phyloP scores from a whole-genome alignment of 2,888 invertebrate species.

The Eulithis testata region DNA sequence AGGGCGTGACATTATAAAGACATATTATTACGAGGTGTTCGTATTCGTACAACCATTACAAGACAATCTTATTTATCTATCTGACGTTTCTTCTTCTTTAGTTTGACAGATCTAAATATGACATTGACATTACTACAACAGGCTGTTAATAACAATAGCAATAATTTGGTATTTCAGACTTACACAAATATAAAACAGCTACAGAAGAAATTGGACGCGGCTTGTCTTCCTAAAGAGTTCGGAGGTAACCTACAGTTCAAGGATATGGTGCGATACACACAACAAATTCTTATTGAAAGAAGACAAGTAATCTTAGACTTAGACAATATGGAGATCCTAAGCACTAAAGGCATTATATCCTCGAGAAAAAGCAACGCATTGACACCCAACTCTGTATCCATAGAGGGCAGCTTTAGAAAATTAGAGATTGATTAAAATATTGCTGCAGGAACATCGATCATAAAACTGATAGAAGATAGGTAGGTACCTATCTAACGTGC shows the following conservation, averaged over 20 bases:
- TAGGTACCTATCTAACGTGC: no score
- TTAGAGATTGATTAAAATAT: constrained; percentile 86
- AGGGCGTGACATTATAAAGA: no score
- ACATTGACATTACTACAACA: no score
- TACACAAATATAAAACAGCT: constrained; percentile 85
- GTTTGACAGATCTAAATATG: no score
- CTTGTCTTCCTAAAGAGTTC: constrained; percentile 88
- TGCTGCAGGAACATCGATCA: no score
- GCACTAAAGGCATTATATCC: constrained; percentile 82
- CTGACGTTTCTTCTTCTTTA: no score
- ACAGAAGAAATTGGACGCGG: constrained; percentile 83
- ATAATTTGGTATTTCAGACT: constrained; percentile 66
- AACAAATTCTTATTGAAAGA: constrained; percentile 85
- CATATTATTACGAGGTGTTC: no score
- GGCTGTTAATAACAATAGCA: no score
- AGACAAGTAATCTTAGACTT: constrained; percentile 84
- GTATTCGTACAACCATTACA: no score
- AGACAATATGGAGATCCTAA: constrained; percentile 87
- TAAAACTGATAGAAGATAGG: no score
- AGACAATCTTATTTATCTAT: no score
- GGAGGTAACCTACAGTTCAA: constrained; percentile 89
- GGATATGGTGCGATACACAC: constrained; percentile 89
- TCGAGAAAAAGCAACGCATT: constrained; percentile 60
- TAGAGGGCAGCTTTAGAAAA: constrained; percentile 88
- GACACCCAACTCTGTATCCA: constrained; percentile 60